Evolutionary conservation across 2,113 vertebrate species (phyloP), one percentile per base, ranked within the genome.

Genomic region (Lonchura striata): DNA sequence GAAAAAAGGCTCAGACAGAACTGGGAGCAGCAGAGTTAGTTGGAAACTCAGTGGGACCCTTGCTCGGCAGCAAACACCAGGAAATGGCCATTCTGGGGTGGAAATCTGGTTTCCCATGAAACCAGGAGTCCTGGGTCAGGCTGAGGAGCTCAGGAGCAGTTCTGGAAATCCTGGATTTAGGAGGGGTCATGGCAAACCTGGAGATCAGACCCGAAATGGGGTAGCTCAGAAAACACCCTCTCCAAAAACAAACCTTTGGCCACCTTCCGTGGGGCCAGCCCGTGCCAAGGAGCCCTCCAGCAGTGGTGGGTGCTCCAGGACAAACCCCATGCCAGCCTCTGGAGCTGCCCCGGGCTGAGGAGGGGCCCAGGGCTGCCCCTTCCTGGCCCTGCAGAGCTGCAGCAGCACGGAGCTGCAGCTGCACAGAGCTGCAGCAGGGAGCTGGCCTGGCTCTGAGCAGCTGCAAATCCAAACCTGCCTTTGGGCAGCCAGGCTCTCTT

Each of bases 271-370:
- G 16, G 39, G 39, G 31, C 9, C 64, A 64, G 33, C 13, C 25
- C 24, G 3, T 3, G 31, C 61, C 10, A 20, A 30, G 54, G 46
- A 60, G 27, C 13, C 8, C 31, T 8, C 7, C 35, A n/a, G 49
- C n/a, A 2, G 23, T 1, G 15, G 1, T 2, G 68, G 56, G 1
- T 15, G 75, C 1, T 17, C 44, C 46, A 10, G 0, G 0, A 18
- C 31, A 39, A 44, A 15, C 4, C 5, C 31, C 12, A 1, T 7
- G 47, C 42, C 7, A 3, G 7, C 3, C 42, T 18, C 83, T 13
- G 66, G 14, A 25, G 14, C 22, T 50, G 31, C 66, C 37, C 37
- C n/a, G 23, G 79, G 59, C 9, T 0, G 2, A 19, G 30, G 22
- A 3, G n/a, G 1, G 9, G 19, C 2, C 2, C 11, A 46, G 37